phyloP scores from a whole-genome alignment of 2,888 invertebrate species.

The Rugalucina vietnamica region DNA sequence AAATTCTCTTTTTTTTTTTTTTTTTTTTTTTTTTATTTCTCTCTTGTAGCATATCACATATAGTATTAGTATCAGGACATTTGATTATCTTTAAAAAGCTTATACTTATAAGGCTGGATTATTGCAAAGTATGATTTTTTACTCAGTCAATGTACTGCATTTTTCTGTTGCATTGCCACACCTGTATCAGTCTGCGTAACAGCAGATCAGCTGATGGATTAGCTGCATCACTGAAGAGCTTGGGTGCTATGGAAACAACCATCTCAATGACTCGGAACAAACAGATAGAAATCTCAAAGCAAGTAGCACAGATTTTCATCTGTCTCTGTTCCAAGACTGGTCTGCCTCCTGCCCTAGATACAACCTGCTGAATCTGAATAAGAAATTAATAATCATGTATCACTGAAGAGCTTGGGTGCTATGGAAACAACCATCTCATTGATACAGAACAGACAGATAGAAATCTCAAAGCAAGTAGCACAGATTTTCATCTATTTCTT shows the following conservation, averaged over 20 bases:
- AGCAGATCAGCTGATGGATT: conserved; percentile 90
- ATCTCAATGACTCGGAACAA: conserved; percentile 92
- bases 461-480: conserved; percentile 92
- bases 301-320: conserved; percentile 92
- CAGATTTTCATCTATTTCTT: conserved; percentile 92
- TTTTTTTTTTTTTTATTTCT: no score
- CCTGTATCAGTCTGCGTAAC: conserved; percentile 89
- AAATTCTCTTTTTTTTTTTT: no score
- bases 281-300: conserved; percentile 92
- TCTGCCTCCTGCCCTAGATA: conserved; percentile 86
- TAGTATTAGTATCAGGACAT: no score
- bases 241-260: conserved; percentile 88
- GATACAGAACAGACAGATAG: conserved; percentile 90
- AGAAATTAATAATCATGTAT: neutral
- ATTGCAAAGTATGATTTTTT: no score
- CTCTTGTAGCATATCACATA: no score
- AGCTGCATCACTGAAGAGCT: conserved; percentile 88
- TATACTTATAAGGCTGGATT: no score
- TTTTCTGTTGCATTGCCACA: no score
- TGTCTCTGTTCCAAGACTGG: conserved; percentile 89
- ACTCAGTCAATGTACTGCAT: no score
- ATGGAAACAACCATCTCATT: conserved; percentile 91
- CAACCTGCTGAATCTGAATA: conserved; percentile 87
- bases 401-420: conserved; percentile 87
- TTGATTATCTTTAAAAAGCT: no score